Evolutionary conservation across 2,797 vertebrate species (phyloP).

Genomic region (Mormyrops attenuatus): DNA sequence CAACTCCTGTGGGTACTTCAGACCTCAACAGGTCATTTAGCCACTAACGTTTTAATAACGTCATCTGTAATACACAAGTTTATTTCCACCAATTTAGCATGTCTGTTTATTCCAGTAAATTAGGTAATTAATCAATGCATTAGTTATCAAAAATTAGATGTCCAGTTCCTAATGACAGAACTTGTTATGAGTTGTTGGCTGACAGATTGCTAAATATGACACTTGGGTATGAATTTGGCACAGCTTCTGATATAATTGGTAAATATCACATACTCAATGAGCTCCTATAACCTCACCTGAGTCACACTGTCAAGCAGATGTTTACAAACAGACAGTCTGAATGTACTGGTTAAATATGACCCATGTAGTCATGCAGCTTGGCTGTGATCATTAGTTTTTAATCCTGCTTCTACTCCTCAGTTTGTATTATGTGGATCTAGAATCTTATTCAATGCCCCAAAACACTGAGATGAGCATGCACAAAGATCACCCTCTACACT

Average conservation of each 20-base stretch:
- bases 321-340: slow-evolving; percentile 6
- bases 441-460: slow-evolving; percentile 25
- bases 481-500: slow-evolving; percentile 11
- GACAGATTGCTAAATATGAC: not conserved
- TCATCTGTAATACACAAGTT: not conserved
- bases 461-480: slow-evolving; percentile 35
- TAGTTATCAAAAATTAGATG: not conserved
- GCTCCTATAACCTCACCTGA: not conserved
- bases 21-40: not conserved
- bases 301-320: slow-evolving; percentile 12
- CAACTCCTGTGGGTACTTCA: not conserved
- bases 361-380: slow-evolving; percentile 19
- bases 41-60: not conserved
- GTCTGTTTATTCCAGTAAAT: not conserved
- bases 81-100: not conserved
- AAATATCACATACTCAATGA: not conserved
- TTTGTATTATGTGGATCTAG: slow-evolving; percentile 15
- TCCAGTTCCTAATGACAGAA: not conserved
- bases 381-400: slow-evolving; percentile 15
- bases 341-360: not conserved
- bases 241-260: not conserved
- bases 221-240: not conserved
- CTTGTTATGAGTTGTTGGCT: not conserved
- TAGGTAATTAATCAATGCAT: not conserved
- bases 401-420: not conserved